phyloP scores from a whole-genome alignment of 1,140 invertebrate species.

The Drosophila parvula region DNA sequence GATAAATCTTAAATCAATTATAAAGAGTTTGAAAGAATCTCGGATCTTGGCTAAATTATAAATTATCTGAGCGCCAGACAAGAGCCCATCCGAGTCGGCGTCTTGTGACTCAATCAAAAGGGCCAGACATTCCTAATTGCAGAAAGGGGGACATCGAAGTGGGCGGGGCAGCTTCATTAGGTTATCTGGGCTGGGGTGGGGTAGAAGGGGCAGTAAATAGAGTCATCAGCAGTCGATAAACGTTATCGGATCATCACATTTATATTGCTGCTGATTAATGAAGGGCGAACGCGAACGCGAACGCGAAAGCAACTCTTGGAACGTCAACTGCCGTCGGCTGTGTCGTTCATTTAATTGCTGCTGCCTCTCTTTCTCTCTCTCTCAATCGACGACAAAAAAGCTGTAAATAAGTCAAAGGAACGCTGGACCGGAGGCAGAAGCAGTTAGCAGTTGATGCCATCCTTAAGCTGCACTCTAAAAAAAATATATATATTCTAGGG shows the following conservation, averaged over 20 bases:
- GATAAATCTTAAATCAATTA: conserved; percentile 48
- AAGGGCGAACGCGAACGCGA: conserved; percentile 36
- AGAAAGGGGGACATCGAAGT: neutral
- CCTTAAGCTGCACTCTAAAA: neutral
- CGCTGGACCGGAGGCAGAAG: conserved; percentile 20
- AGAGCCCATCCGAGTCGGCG: conserved; percentile 28
- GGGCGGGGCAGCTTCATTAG: conserved; percentile 52
- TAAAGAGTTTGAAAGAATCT: conserved; percentile 26
- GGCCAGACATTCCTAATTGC: conserved; percentile 49
- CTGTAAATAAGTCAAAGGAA: conserved; percentile 68
- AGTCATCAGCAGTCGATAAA: conserved; percentile 72
- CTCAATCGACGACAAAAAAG: conserved; percentile 46
- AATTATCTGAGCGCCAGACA: conserved; percentile 32
- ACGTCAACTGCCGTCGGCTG: conserved; percentile 63
- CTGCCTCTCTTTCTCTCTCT: neutral
- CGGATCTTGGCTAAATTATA: conserved; percentile 37
- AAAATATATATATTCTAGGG: neutral
- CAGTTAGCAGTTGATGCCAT: conserved; percentile 33
- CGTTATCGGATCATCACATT: conserved; percentile 77
- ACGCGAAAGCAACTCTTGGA: conserved; percentile 32
- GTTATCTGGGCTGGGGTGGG: conserved; percentile 46
- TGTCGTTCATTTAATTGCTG: conserved; percentile 74
- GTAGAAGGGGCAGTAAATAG: conserved; percentile 60
- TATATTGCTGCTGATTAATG: conserved; percentile 77
- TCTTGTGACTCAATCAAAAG: conserved; percentile 30